Evolutionary conservation across 2,797 vertebrate genomes (phyloP).

Genomic region (Gambelia wislizenii): DNA sequence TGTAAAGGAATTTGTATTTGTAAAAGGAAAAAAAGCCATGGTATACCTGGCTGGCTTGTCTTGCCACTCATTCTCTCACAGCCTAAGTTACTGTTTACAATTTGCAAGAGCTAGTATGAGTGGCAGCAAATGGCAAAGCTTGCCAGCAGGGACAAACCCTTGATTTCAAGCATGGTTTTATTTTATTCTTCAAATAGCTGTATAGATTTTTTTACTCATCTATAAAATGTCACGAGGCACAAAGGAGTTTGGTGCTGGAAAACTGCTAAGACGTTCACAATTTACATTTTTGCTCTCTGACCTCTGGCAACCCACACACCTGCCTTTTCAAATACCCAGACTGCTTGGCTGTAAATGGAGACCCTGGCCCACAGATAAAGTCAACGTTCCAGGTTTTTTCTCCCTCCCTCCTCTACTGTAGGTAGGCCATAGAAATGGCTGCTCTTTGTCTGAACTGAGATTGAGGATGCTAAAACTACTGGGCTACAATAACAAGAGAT

Average conservation of each 20-base stretch:
- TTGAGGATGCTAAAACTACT: neutral
- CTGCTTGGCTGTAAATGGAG: neutral
- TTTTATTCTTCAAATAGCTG: constrained; percentile 33
- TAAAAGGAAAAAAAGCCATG: neutral
- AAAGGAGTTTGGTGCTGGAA: neutral
- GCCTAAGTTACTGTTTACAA: constrained; percentile 1
- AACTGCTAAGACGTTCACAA: neutral
- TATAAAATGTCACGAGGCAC: constrained; percentile 13
- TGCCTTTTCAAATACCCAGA: neutral
- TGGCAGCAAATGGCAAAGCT: constrained; percentile 24
- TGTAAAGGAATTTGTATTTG: constrained; percentile 3
- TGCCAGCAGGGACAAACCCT: neutral
- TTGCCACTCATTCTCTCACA: neutral
- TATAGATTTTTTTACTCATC: neutral
- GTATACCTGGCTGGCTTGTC: neutral
- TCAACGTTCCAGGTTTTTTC: neutral
- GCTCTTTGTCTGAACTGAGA: neutral
- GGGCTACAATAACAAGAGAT: neutral
- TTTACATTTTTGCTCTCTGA: neutral
- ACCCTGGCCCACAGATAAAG: too few relatives aligned
- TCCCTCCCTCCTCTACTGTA: neutral
- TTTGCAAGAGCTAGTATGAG: constrained; percentile 1
- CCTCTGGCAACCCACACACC: too few relatives aligned
- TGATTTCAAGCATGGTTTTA: neutral
- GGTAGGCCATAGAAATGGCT: neutral